Evolutionary conservation across 2,797 vertebrate genomes (phyloP).

Genomic region (Melanotaenia trifasciata): DNA sequence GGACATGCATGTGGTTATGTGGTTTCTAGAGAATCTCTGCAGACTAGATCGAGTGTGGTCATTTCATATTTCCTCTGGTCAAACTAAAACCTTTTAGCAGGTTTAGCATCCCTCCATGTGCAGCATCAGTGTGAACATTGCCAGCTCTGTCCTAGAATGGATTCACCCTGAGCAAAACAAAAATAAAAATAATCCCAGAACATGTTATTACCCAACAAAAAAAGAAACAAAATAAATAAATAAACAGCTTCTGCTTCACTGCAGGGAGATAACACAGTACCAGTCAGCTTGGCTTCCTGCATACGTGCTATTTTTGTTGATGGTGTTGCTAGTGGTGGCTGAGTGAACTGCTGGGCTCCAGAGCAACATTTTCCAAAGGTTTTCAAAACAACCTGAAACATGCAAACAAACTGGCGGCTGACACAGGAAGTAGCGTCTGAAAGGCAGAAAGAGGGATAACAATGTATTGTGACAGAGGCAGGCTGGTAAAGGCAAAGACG

Average conservation of each 20-base stretch:
- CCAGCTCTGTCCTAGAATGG: not conserved
- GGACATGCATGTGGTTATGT: not conserved
- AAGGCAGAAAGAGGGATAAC: not conserved
- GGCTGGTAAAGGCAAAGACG: not conserved
- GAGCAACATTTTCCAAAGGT: not conserved
- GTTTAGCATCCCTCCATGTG: constrained; percentile 26
- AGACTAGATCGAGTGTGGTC: not conserved
- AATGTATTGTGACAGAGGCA: not conserved
- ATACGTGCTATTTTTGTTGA: not conserved
- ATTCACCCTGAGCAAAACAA: not conserved
- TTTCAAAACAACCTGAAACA: not conserved
- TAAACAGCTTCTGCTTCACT: not conserved
- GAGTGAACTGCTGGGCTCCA: not conserved
- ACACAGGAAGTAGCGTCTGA: not conserved
- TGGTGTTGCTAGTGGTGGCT: not conserved
- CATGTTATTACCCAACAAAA: not conserved
- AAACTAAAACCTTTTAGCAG: constrained; percentile 37
- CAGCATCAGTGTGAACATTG: not conserved
- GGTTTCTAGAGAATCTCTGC: not conserved
- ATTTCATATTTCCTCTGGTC: constrained; percentile 7
- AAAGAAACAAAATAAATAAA: not conserved
- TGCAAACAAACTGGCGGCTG: constrained; percentile 6
- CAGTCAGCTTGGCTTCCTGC: not conserved
- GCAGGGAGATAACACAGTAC: not conserved
- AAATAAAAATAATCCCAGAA: not conserved